Conservation (phyloP, 1,140 invertebrate genomes). For the Druon quercuslanigerum region DNA sequence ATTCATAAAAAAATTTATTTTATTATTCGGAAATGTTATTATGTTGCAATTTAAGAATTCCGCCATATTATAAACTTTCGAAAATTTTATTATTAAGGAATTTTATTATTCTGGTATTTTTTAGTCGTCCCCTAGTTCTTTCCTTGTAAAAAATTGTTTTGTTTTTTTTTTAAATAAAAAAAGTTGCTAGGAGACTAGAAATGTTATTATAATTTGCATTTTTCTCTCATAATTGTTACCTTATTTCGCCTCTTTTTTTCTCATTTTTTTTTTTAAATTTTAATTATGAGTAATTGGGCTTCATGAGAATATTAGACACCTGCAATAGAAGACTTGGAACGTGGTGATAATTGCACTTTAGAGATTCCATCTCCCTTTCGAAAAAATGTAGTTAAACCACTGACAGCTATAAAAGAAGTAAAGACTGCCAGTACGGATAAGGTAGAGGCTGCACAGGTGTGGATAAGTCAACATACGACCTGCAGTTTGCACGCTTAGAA, state of each 20-base stretch:
- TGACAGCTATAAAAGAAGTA: slow-evolving; percentile 20
- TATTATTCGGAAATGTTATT: too few relatives aligned
- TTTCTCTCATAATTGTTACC: neutral
- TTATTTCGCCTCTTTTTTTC: neutral
- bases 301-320: neutral
- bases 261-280: neutral
- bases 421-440: slow-evolving; percentile 1
- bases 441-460: slow-evolving; percentile 24
- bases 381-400: slow-evolving; percentile 28
- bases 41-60: too few relatives aligned
- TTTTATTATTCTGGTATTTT: too few relatives aligned
- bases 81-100: too few relatives aligned
- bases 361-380: slow-evolving; percentile 27
- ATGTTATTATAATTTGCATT: neutral
- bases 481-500: neutral
- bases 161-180: too few relatives aligned
- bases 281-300: neutral
- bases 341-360: slow-evolving; percentile 21
- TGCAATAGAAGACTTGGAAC: neutral
- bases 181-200: too few relatives aligned
- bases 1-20: too few relatives aligned
- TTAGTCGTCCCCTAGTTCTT: too few relatives aligned
- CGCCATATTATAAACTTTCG: too few relatives aligned
- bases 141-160: too few relatives aligned
- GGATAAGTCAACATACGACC: slow-evolving; percentile 24